Conservation (phyloP, 2,113 vertebrate species). For the Dendropsophus ebraccatus region DNA sequence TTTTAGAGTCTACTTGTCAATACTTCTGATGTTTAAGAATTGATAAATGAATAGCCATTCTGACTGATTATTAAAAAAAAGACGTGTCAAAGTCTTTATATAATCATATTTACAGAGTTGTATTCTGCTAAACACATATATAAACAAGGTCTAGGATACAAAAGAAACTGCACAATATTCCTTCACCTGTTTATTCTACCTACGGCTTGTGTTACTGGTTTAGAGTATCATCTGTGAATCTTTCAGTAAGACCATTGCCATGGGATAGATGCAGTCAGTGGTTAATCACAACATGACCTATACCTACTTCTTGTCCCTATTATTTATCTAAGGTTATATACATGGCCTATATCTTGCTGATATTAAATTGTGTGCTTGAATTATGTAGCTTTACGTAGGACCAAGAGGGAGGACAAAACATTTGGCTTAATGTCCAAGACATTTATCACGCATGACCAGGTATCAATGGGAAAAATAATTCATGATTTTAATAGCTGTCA, state of each 20-base stretch:
- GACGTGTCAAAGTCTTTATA: no score
- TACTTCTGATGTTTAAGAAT: no score
- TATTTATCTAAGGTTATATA: background rate
- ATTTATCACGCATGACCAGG: constrained; percentile 30
- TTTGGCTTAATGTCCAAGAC: constrained; percentile 25
- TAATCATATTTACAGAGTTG: no score
- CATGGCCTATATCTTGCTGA: background rate
- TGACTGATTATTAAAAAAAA: no score
- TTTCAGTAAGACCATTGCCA: background rate
- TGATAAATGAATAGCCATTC: no score
- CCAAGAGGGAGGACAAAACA: constrained; percentile 9
- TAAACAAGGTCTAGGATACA: no score
- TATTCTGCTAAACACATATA: no score
- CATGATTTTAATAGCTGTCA: constrained; percentile 27
- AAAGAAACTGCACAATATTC: no score
- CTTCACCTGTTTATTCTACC: no score
- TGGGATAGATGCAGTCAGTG: background rate
- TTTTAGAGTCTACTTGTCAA: no score
- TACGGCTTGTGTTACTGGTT: no score
- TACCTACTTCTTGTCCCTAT: background rate
- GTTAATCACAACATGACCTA: background rate
- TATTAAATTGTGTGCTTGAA: constrained; percentile 32
- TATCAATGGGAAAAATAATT: constrained; percentile 18
- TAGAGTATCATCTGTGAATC: background rate
- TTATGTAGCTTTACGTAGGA: constrained; percentile 17